phyloP scores from a whole-genome alignment of 1,140 invertebrate genomes.

The Gryon sp. region DNA sequence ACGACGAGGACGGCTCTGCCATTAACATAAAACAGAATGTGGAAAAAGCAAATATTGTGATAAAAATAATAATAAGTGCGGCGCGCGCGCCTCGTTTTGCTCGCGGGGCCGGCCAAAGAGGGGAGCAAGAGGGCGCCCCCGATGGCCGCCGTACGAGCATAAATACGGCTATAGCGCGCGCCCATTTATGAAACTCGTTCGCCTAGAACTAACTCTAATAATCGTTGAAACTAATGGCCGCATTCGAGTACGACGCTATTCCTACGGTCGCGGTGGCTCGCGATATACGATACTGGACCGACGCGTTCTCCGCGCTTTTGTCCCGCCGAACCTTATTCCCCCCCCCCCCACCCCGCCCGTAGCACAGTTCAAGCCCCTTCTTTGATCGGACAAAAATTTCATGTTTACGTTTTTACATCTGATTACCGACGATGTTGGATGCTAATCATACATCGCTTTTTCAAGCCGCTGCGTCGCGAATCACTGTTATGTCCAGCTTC shows the following conservation, averaged over 20 bases:
- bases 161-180: conserved; percentile 72
- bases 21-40: conserved; percentile 79
- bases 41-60: conserved; percentile 78
- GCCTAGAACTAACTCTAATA: conserved; percentile 79
- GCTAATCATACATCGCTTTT: conserved; percentile 57
- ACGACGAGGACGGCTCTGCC: conserved; percentile 42
- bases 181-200: conserved; percentile 78
- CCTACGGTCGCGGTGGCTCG: conserved; percentile 30
- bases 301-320: conserved; percentile 1
- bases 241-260: conserved; percentile 41
- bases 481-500: conserved; percentile 58
- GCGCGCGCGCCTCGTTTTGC: conserved; percentile 32
- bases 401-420: conserved; percentile 57
- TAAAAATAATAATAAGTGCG: conserved; percentile 77
- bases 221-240: conserved; percentile 78
- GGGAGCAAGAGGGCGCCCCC: conserved; percentile 31
- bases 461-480: conserved; percentile 29
- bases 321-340: background rate
- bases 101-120: conserved; percentile 26
- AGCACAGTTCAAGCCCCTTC: too few species aligned
- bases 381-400: conserved; percentile 40
- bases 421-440: conserved; percentile 49
- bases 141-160: conserved; percentile 56
- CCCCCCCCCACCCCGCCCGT: background rate
- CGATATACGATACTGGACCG: conserved; percentile 53